Base-by-base conservation (phyloP, 2,888 invertebrate genomes). In the Archaeoteleia sp. region DNA sequence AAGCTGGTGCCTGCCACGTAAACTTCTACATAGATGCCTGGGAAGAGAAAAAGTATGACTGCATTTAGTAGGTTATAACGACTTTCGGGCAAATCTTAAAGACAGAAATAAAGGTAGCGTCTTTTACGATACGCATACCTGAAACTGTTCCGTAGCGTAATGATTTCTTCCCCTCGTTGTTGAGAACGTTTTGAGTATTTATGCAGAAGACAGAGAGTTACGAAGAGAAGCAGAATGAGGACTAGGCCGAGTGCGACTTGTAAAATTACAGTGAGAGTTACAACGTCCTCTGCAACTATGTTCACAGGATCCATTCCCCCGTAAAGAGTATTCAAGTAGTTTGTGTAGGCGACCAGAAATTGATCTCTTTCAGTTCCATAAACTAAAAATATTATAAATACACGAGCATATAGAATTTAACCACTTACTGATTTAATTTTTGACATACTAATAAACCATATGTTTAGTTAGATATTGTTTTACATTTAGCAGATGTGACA, bases 311-410 rank as follows among this genome's bases (percentile, higher is more conserved):
- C 86, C 1, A 91, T 88, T n/a, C 93, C 92, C 0, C 93, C 92
- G 79, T 90, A 91, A 73, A 94, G 87, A 39, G 91, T 88, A 72
- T 90, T 89, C 71, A 95, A 90, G 81, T 93, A 95, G 60, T 90
- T 90, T 78, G 94, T 95, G 80, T 91, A 95, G 2, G 92, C 88
- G 1, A 91, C 87, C 67, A 92, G 79, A 72, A 87, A 82, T 43
- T 87, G 82, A 34, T 85, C 83, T 10, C 85, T 81, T 27, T 85
- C 79, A 7, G 80, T 83, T 13, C 88, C 88, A 73, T 86, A 86
- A 34, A 90, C 90, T 89, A 76, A 49, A 51, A 46, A 45, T 53
- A 1, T 32, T 12, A 32, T 1, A 32, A 9, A n/a, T n/a, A n/a
- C n/a, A n/a, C n/a, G n/a, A n/a, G n/a, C n/a, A n/a, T n/a, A n/a